phyloP scores from a whole-genome alignment of 2,797 vertebrate species.

The Paratrypauchen microcephalus region DNA sequence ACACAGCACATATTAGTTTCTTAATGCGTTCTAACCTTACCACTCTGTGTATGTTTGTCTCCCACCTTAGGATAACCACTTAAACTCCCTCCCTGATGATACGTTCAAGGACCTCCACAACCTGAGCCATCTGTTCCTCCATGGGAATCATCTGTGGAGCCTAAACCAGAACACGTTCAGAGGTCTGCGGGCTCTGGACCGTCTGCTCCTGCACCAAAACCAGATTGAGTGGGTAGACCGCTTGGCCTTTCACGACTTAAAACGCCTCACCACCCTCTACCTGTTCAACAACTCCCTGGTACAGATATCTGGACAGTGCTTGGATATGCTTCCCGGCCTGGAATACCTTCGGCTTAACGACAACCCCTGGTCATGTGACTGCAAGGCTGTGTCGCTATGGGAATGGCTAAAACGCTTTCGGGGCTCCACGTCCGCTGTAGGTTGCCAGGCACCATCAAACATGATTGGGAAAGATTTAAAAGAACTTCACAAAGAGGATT shows the following conservation, averaged over 20 bases:
- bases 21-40: slow-evolving; percentile 3
- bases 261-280: slow-evolving; percentile 92
- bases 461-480: slow-evolving; percentile 89
- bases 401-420: slow-evolving; percentile 94
- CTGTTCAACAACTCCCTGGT: slow-evolving; percentile 96
- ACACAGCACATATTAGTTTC: not conserved
- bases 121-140: slow-evolving; percentile 97
- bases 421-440: slow-evolving; percentile 90
- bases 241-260: slow-evolving; percentile 92
- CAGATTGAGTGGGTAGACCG: slow-evolving; percentile 92
- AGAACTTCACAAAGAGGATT: slow-evolving; percentile 85
- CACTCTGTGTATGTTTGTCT: slow-evolving; percentile 11
- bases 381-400: slow-evolving; percentile 91
- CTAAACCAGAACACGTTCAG: slow-evolving; percentile 94
- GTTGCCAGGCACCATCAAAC: slow-evolving; percentile 80
- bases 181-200: slow-evolving; percentile 91
- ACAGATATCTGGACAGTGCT: slow-evolving; percentile 89
- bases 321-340: slow-evolving; percentile 86
- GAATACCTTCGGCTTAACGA: slow-evolving; percentile 97
- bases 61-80: slow-evolving; percentile 86
- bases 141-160: slow-evolving; percentile 95
- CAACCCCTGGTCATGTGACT: slow-evolving; percentile 95
- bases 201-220: slow-evolving; percentile 95
- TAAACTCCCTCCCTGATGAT: slow-evolving; percentile 95
- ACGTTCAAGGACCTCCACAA: slow-evolving; percentile 96